Evolutionary conservation across 2,888 invertebrate species (phyloP).

Genomic region (Gisinianus flammeolus): DNA sequence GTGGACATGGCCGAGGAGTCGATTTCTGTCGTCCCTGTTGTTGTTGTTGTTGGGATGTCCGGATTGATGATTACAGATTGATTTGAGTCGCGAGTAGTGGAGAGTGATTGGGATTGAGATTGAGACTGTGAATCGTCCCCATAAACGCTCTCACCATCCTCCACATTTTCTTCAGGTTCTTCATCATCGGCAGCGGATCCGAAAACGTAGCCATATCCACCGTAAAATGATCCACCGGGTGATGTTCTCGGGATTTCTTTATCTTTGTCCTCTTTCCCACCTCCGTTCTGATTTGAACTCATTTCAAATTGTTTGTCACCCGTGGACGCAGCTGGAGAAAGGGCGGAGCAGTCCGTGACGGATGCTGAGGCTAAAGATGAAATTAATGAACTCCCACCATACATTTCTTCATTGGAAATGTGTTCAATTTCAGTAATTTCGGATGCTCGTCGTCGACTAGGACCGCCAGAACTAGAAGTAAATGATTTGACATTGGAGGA

Average conservation of each 20-base stretch:
- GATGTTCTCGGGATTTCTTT: conserved; percentile 14
- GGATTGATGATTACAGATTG: conserved; percentile 10
- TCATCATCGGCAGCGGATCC: conserved; percentile 48
- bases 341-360: background rate
- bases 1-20: background rate
- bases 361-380: background rate
- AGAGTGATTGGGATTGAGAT: conserved; percentile 29
- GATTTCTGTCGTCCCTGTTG: conserved; percentile 4
- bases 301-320: background rate
- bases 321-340: background rate
- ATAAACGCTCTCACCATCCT: conserved; percentile 35
- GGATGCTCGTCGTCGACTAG: conserved; percentile 1
- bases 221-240: conserved; percentile 23
- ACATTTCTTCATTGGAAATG: conserved; percentile 22
- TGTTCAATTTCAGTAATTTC: conserved; percentile 28
- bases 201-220: conserved; percentile 49
- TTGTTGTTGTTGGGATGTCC: conserved; percentile 18
- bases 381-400: conserved; percentile 19
- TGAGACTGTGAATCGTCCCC: conserved; percentile 39
- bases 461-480: background rate
- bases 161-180: conserved; percentile 42
- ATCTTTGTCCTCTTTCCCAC: conserved; percentile 31
- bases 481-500: background rate
- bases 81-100: conserved; percentile 40
- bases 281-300: background rate